A percentile compares a stretch with the other conserved stretches of the same genome.
These are phyloP conservation scores for Eulemur coronatus DNA, from an alignment of 2,797 vertebrate species.

Conservation along the genomic window DNA sequence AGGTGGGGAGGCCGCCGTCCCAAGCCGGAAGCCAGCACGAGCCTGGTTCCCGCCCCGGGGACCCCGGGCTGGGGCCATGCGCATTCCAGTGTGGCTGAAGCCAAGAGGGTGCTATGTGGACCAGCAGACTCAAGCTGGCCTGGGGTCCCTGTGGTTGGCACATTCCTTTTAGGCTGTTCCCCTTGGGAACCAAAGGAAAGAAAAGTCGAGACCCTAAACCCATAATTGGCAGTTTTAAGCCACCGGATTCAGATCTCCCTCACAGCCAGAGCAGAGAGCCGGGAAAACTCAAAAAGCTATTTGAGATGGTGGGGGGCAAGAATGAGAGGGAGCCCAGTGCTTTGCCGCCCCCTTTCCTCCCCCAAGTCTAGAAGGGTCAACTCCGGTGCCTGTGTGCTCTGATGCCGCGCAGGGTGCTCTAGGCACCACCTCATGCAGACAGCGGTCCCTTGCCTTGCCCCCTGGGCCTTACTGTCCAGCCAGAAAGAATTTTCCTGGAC, in stretches of 20 bases:
- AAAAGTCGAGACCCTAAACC: neutral
- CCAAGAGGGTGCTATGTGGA: rapidly evolving
- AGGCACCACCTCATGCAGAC: rapidly evolving
- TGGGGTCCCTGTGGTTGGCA: neutral
- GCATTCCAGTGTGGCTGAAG: rapidly evolving
- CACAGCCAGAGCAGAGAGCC: neutral
- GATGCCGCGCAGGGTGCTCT: neutral
- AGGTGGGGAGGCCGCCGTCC: neutral
- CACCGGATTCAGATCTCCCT: neutral
- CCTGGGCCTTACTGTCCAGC: neutral
- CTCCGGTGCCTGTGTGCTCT: neutral
- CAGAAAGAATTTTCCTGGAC: neutral
- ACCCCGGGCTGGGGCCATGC: rapidly evolving
- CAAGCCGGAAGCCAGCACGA: neutral
- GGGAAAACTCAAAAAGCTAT: neutral
- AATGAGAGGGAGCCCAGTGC: neutral
- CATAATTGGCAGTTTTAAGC: neutral
- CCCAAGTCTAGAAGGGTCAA: too few species aligned
- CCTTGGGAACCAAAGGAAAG: neutral
- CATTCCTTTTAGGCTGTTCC: neutral
- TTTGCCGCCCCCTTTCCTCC: rapidly evolving
- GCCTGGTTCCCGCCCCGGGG: rapidly evolving
- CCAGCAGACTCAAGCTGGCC: neutral
- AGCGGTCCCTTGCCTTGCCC: neutral
- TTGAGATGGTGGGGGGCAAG: neutral